These are phyloP conservation scores for Pristionchus pacificus DNA, from an alignment of 1,140 invertebrate genomes.

Conservation along the genomic window DNA sequence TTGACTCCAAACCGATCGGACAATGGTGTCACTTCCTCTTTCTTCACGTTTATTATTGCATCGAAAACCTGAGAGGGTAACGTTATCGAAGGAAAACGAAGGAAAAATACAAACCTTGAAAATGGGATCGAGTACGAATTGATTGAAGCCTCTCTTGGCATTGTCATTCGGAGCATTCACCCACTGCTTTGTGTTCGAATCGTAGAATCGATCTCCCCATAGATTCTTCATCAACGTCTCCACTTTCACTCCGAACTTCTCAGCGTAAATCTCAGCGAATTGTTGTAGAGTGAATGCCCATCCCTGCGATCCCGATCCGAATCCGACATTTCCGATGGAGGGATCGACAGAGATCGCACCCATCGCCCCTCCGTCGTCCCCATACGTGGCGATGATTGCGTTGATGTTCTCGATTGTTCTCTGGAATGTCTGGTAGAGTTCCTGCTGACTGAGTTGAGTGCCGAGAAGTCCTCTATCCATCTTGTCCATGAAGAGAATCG, in stretches of 20 bases:
- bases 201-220: slow-evolving; percentile 97
- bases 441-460: slow-evolving; percentile 87
- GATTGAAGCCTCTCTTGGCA: slow-evolving; percentile 92
- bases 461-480: slow-evolving; percentile 93
- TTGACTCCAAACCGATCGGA: slow-evolving; percentile 83
- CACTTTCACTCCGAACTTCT: no score
- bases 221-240: slow-evolving; percentile 88
- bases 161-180: slow-evolving; percentile 75
- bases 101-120: slow-evolving; percentile 76
- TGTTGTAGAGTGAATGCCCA: slow-evolving; percentile 99
- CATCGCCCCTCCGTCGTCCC: slow-evolving; percentile 93
- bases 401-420: slow-evolving; percentile 99
- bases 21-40: slow-evolving; percentile 82
- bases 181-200: slow-evolving; percentile 95
- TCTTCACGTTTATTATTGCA: slow-evolving; percentile 94
- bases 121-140: slow-evolving; percentile 97
- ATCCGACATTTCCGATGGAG: slow-evolving; percentile 94
- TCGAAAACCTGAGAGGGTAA: slow-evolving; percentile 71
- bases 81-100: background rate
- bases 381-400: slow-evolving; percentile 98
- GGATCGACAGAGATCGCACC: slow-evolving; percentile 94
- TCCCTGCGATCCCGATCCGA: slow-evolving; percentile 94
- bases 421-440: slow-evolving; percentile 99
- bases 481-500: slow-evolving; percentile 99
- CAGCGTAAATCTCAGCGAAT: slow-evolving; percentile 96